Percentiles rank a stretch among this genome's conserved stretches.
phyloP scores from a whole-genome alignment of 2,888 invertebrate species.

The Eupithecia pulchellata region DNA sequence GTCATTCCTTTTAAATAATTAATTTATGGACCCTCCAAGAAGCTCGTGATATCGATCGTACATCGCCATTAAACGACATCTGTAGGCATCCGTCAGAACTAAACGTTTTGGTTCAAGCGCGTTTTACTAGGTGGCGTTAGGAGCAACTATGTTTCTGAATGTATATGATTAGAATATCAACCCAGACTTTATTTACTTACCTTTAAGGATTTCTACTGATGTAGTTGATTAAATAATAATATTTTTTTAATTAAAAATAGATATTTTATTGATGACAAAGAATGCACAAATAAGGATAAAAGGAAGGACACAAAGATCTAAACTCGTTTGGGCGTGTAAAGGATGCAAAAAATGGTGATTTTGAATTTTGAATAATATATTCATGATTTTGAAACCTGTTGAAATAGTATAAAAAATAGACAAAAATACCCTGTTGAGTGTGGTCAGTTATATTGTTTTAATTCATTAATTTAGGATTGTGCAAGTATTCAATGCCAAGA shows the following conservation, averaged over 20 bases:
- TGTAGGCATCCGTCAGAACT: conserved; percentile 52
- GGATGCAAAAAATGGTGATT: conserved; percentile 4
- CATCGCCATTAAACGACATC: conserved; percentile 59
- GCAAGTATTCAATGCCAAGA: not conserved
- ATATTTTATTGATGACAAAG: conserved; percentile 1
- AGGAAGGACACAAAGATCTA: conserved; percentile 5
- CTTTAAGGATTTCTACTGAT: not conserved
- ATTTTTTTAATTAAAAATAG: not conserved
- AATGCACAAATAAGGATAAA: conserved; percentile 10
- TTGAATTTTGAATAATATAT: conserved; percentile 4
- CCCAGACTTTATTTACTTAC: not conserved
- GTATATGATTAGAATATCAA: not conserved
- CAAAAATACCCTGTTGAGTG: conserved; percentile 13
- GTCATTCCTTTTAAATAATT: conserved; percentile 36
- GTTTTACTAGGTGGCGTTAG: conserved; percentile 61
- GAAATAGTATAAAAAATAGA: conserved; percentile 16
- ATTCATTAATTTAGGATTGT: not conserved
- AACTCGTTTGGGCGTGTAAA: conserved; percentile 13
- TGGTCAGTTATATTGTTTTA: conserved; percentile 13
- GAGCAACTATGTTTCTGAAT: not conserved
- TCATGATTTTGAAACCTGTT: conserved; percentile 16
- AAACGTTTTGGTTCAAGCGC: conserved; percentile 51
- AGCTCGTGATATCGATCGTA: conserved; percentile 18
- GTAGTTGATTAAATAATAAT: not conserved
- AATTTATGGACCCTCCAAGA: conserved; percentile 54